Percentiles rank a stretch among this genome's conserved stretches.
Conservation (phyloP, 2,888 invertebrate species). For the Anodontia alba region DNA sequence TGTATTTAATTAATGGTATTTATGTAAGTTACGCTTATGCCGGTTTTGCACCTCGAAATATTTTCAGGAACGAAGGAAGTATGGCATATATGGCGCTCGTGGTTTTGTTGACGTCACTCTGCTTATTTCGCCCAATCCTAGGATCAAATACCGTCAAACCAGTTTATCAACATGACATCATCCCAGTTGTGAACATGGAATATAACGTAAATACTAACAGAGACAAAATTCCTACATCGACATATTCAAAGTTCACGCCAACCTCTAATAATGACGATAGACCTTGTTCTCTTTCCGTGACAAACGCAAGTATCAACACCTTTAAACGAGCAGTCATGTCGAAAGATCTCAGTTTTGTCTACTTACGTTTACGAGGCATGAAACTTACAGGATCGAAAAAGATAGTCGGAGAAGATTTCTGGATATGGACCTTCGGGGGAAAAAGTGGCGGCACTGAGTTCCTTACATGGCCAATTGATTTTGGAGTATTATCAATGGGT, state of each 20-base stretch:
- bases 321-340: neutral
- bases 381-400: neutral
- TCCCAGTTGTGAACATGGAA: neutral
- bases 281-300: neutral
- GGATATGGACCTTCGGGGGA: neutral
- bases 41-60: no score
- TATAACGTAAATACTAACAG: neutral
- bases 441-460: neutral
- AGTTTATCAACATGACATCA: no score
- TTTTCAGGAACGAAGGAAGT: no score
- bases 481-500: neutral
- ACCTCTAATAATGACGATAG: neutral
- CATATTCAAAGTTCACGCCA: neutral
- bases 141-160: no score
- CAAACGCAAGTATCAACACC: neutral
- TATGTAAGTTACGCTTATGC: no score
- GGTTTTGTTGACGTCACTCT: no score
- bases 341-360: conserved; percentile 3
- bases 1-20: no score
- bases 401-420: conserved; percentile 5
- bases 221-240: neutral
- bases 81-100: no score
- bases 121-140: no score
- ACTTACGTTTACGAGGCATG: neutral
- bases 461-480: neutral